Evolutionary conservation across 2,797 vertebrate genomes (phyloP).

Genomic region (Poecilia velifera): DNA sequence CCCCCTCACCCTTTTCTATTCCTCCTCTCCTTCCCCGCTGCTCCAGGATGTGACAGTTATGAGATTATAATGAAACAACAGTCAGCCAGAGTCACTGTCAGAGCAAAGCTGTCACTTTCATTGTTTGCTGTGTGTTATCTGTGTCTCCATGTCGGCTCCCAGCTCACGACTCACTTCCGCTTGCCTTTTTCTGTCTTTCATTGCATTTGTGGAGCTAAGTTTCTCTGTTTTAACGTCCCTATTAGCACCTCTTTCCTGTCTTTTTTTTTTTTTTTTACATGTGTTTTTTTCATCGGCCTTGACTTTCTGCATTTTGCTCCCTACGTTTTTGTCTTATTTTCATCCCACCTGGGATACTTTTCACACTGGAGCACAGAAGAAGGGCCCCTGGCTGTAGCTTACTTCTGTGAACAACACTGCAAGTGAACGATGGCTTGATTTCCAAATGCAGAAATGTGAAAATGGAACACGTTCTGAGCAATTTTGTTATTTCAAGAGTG

Average conservation of each 20-base stretch:
- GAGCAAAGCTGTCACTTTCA: slow-evolving; percentile 72
- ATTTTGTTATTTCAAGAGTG: neutral
- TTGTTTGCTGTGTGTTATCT: slow-evolving; percentile 68
- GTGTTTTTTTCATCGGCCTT: neutral
- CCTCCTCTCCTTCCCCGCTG: slow-evolving; percentile 2
- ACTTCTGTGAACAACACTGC: neutral
- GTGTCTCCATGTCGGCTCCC: slow-evolving; percentile 42
- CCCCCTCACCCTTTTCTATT: neutral
- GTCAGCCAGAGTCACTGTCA: slow-evolving; percentile 60
- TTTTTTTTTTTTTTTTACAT: slow-evolving; percentile 15
- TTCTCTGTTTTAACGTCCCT: neutral
- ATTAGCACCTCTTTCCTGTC: neutral
- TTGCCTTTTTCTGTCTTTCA: slow-evolving; percentile 35
- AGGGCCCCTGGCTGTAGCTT: neutral
- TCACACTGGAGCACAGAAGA: neutral
- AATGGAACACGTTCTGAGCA: neutral
- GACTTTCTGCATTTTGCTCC: neutral
- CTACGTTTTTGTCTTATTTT: slow-evolving; percentile 1
- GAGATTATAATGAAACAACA: slow-evolving; percentile 78
- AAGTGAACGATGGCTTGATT: neutral
- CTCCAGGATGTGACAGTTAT: slow-evolving; percentile 72
- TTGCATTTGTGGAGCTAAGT: slow-evolving; percentile 8
- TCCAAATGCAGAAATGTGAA: slow-evolving; percentile 2
- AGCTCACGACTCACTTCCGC: slow-evolving; percentile 29
- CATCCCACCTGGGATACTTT: neutral